These are phyloP conservation scores for Pherbina coryleti DNA, from an alignment of 2,888 invertebrate genomes.

Conservation along the genomic window DNA sequence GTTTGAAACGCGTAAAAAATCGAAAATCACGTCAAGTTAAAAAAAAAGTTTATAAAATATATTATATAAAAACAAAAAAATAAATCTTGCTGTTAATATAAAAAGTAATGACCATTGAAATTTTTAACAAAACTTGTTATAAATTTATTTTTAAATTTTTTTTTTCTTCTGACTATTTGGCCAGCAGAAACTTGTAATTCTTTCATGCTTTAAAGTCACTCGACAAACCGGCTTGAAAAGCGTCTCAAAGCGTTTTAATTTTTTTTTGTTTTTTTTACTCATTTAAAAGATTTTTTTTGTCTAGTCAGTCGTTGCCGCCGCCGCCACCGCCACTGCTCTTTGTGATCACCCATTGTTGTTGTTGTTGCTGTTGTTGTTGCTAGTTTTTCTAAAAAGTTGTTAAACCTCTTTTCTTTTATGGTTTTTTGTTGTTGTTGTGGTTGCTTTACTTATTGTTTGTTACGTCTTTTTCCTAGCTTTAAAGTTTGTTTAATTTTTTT, in stretches of 20 bases:
- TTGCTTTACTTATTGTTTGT: background rate
- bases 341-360: background rate
- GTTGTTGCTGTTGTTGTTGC: slow-evolving; percentile 17
- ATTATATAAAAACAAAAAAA: background rate
- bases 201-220: background rate
- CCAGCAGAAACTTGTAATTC: background rate
- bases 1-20: slow-evolving; percentile 28
- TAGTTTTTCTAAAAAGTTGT: slow-evolving; percentile 18
- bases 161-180: background rate
- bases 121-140: background rate
- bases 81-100: background rate
- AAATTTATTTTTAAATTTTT: background rate
- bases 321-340: background rate
- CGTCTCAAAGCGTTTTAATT: background rate
- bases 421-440: background rate
- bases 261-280: background rate
- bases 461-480: background rate
- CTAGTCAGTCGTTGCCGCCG: background rate
- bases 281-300: background rate
- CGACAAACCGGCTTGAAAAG: background rate
- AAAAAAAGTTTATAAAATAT: slow-evolving; percentile 9
- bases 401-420: slow-evolving; percentile 7
- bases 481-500: background rate
- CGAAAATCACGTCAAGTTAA: background rate
- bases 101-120: background rate